These are phyloP conservation scores for Drosophila kohkoa DNA, from an alignment of 1,140 invertebrate genomes.

Conservation along the genomic window DNA sequence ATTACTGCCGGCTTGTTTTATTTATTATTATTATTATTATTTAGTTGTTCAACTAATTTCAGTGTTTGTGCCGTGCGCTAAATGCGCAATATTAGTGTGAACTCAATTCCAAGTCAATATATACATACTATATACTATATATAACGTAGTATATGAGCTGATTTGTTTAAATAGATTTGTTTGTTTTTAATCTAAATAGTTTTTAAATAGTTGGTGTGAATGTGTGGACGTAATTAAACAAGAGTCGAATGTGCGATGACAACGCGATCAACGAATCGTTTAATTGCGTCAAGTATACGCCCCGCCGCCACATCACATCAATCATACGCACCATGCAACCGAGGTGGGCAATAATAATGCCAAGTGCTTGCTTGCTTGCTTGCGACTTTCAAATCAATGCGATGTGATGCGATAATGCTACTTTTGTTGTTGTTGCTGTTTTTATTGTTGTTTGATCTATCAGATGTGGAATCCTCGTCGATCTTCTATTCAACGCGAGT, in stretches of 20 bases:
- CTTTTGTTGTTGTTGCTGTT: not conserved
- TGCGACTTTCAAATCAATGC: slow-evolving; percentile 9
- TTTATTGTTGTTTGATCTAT: not conserved
- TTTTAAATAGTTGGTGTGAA: not conserved
- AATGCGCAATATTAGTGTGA: slow-evolving; percentile 24
- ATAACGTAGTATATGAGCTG: not conserved
- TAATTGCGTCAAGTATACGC: slow-evolving; percentile 15
- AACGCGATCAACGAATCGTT: not conserved
- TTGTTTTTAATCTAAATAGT: not conserved
- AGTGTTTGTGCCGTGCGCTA: not conserved
- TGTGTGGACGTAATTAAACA: not conserved
- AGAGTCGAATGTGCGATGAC: not conserved
- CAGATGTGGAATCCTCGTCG: not conserved
- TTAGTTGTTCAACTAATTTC: not conserved
- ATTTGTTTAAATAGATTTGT: not conserved
- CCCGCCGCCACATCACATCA: slow-evolving; percentile 2
- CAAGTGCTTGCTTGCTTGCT: not conserved
- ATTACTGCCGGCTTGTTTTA: slow-evolving; percentile 3
- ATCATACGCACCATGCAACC: slow-evolving; percentile 21
- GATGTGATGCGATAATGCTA: not conserved
- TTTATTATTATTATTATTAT: too few species aligned
- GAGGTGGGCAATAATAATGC: not conserved
- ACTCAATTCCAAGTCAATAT: not conserved
- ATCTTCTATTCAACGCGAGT: not conserved
- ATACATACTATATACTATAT: too few species aligned